phyloP scores from a whole-genome alignment of 2,797 vertebrate genomes.

The Poliocrania exsul region DNA sequence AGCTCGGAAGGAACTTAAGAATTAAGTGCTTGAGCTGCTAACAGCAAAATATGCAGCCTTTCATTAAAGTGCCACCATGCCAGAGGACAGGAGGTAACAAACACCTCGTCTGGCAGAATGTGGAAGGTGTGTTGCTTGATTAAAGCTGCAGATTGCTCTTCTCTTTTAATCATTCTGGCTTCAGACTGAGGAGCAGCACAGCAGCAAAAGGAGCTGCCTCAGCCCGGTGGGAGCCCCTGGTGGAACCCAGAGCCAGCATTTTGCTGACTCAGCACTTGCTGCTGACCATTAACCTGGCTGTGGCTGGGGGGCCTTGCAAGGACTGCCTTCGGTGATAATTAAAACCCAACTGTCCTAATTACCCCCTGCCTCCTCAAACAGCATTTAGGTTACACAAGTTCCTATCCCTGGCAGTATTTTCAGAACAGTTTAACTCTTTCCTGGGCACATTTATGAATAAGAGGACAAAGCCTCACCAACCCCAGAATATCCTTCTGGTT shows the following conservation, averaged over 20 bases:
- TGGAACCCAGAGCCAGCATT: rapidly evolving
- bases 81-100: slow-evolving; percentile 57
- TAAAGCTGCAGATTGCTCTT: slow-evolving; percentile 27
- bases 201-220: background rate
- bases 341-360: slow-evolving; percentile 17
- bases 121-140: slow-evolving; percentile 43
- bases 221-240: rapidly evolving
- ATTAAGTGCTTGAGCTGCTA: slow-evolving; percentile 72
- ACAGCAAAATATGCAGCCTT: slow-evolving; percentile 66
- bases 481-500: background rate
- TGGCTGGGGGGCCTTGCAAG: background rate
- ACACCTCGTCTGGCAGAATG: slow-evolving; percentile 39
- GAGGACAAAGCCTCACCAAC: background rate
- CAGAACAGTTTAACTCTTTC: background rate
- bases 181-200: background rate
- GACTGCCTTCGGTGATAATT: slow-evolving; percentile 24
- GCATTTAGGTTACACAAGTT: background rate
- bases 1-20: slow-evolving; percentile 72
- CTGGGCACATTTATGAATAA: background rate
- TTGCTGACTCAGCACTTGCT: background rate
- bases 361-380: background rate
- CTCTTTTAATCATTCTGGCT: slow-evolving; percentile 15
- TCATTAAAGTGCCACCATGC: slow-evolving; percentile 41
- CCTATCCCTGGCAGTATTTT: background rate
- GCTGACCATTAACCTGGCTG: slow-evolving; percentile 21